Evolutionary conservation across 2,113 vertebrate species (phyloP).

Genomic region (Dipodomys spectabilis): DNA sequence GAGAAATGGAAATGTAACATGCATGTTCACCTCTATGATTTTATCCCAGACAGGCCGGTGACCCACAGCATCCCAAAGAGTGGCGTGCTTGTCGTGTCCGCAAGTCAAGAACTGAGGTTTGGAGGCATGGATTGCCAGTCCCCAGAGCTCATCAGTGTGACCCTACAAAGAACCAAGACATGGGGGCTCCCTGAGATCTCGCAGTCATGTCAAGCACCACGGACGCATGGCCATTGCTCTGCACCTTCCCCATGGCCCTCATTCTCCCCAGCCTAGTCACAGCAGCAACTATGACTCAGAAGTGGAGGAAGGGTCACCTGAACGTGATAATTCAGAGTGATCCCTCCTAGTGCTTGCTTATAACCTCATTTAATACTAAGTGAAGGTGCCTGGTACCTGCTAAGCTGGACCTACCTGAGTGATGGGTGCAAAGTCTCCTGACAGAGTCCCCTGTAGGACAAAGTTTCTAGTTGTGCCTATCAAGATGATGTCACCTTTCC

Average conservation of each 20-base stretch:
- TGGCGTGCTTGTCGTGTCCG: slow-evolving; percentile 95
- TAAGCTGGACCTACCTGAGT: slow-evolving; percentile 91
- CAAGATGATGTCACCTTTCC: slow-evolving; percentile 93
- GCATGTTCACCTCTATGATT: slow-evolving; percentile 91
- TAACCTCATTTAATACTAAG: rapidly evolving
- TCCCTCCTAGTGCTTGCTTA: rapidly evolving
- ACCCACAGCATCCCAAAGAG: slow-evolving; percentile 93
- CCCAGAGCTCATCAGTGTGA: slow-evolving; percentile 98
- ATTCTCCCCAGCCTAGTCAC: not conserved
- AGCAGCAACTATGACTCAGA: not conserved
- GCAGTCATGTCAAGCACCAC: no score
- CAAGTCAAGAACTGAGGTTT: slow-evolving; percentile 96
- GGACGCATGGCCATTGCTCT: no score
- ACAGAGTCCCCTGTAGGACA: slow-evolving; percentile 93
- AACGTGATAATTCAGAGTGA: not conserved
- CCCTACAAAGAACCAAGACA: slow-evolving; percentile 86
- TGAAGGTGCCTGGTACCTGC: rapidly evolving
- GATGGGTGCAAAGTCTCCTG: slow-evolving; percentile 94
- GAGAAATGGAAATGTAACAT: not conserved
- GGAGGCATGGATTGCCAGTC: slow-evolving; percentile 93
- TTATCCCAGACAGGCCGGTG: slow-evolving; percentile 96
- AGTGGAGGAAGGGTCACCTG: rapidly evolving
- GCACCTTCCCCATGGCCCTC: rapidly evolving
- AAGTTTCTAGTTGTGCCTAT: slow-evolving; percentile 98
- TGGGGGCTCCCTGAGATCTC: not conserved